A percentile compares a stretch with the other conserved stretches of the same genome.
phyloP scores from a whole-genome alignment of 2,113 vertebrate species.

The Serinus canaria region DNA sequence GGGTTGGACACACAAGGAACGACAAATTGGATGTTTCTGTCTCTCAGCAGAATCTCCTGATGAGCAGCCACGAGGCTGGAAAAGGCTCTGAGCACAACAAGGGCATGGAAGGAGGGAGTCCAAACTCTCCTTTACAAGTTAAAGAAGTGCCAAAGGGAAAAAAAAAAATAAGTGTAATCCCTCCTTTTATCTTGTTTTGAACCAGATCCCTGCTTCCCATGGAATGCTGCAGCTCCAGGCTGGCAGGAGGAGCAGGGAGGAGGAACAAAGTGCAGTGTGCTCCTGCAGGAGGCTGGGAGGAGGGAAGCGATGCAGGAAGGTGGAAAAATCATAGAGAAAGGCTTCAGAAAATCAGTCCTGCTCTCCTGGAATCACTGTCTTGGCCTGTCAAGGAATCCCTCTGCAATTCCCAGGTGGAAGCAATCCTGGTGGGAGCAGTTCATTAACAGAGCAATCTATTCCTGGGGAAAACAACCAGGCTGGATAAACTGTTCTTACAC shows the following conservation, averaged over 20 bases:
- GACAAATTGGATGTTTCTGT: neutral
- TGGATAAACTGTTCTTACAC: neutral
- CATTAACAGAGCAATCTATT: neutral
- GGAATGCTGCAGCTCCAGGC: neutral
- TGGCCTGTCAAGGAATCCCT: neutral
- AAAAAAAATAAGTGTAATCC: neutral
- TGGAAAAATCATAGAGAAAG: neutral
- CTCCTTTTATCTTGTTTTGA: neutral
- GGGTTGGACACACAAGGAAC: rapidly evolving
- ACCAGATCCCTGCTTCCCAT: neutral
- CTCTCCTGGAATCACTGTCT: neutral
- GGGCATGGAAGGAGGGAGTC: rapidly evolving
- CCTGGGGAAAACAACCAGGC: neutral
- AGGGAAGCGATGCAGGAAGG: neutral
- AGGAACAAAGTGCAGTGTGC: neutral
- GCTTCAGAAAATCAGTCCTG: neutral
- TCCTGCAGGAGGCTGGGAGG: neutral
- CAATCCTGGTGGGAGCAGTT: neutral
- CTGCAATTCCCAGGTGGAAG: neutral
- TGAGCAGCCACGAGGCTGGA: neutral
- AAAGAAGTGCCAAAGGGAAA: neutral
- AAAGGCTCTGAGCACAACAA: neutral
- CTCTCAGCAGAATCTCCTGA: neutral
- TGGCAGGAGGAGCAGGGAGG: rapidly evolving
- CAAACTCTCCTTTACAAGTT: neutral